phyloP scores from a whole-genome alignment of 2,888 invertebrate genomes.

The Lithophane leautieri region DNA sequence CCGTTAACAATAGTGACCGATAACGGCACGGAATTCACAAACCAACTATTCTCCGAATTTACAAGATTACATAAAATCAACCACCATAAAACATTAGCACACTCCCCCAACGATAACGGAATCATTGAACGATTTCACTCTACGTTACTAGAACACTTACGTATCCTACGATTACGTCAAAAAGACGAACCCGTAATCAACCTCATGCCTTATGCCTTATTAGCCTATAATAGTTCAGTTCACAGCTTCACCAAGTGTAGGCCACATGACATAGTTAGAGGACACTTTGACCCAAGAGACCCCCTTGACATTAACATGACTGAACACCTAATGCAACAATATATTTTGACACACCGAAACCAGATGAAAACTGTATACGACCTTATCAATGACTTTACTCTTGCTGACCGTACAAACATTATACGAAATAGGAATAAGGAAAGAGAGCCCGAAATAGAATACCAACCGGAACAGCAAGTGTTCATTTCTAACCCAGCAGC shows the following conservation, averaged over 20 bases:
- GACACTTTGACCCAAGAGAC: conserved; percentile 31
- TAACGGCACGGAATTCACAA: conserved; percentile 10
- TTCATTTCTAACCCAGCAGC: conserved; percentile 17
- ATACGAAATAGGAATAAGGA: conserved; percentile 17
- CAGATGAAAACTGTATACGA: conserved; percentile 3
- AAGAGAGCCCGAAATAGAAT: conserved; percentile 20
- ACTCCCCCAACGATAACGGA: background rate
- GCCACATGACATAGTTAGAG: conserved; percentile 9
- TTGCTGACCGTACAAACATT: conserved; percentile 10
- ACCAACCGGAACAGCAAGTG: conserved; percentile 7
- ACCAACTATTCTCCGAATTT: background rate
- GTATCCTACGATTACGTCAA: background rate
- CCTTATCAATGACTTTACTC: background rate
- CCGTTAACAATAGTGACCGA: background rate
- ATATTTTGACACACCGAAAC: background rate
- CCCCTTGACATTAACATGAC: conserved; percentile 3
- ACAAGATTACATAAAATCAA: background rate
- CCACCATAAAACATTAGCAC: background rate
- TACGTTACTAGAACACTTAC: background rate
- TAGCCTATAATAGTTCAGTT: background rate
- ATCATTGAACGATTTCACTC: background rate
- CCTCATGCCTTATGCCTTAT: conserved; percentile 17
- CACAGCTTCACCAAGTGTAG: conserved; percentile 16
- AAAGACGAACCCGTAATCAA: background rate
- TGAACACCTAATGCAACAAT: background rate